Base-by-base conservation (phyloP, 2,113 vertebrate species). In the Daubentonia madagascariensis region DNA sequence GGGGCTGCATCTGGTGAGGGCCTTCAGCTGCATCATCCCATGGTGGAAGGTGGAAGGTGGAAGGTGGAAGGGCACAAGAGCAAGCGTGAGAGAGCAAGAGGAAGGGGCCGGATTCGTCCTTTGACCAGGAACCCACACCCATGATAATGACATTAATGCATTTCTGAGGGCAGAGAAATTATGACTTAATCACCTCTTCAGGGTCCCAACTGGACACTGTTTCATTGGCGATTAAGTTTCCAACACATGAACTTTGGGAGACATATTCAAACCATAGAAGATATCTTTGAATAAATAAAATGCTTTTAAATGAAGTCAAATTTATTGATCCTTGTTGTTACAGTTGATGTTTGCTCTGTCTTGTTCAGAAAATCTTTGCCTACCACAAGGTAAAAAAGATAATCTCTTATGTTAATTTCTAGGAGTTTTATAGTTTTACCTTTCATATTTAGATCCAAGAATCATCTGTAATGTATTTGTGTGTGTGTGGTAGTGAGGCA, bases 101-200 rank as follows among this genome's bases (percentile, higher is more conserved):
- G 4, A 40, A 40, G n/a, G n/a, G n/a, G 20, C 68, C 0, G 0
- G 11, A 12, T 37, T 40, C 68, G 40, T 72, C 68, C 22, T 72
- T 8, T 23, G 23, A 40, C 23, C 37, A 40, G 68, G 68, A 72
- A 72, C 37, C 37, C 68, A 72, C 6, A 2, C 54, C n/a, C 0
- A 2, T 57, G 54, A 57, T 57, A 57, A 57, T 7, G 7, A 7
- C 54, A 57, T 57, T 57, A 22, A 57, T 57, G 18, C 54, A 57
- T 7, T 22, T 22, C 6, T 17, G 7, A 57, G 54, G 54, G 54
- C 54, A 57, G 20, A 57, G 54, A 18, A 18, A 18, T 57, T 57
- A 23, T 4, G n/a, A 37, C n/a, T 20, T 72, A 72, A 40, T 23
- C 68, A 72, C 68, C 68, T 72, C 68, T 40, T 72, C 22, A 23